A percentile compares a stretch with the other conserved stretches of the same genome.
These are phyloP conservation scores for Leptarthrus brevirostris DNA, from an alignment of 2,888 invertebrate species.

Conservation along the genomic window DNA sequence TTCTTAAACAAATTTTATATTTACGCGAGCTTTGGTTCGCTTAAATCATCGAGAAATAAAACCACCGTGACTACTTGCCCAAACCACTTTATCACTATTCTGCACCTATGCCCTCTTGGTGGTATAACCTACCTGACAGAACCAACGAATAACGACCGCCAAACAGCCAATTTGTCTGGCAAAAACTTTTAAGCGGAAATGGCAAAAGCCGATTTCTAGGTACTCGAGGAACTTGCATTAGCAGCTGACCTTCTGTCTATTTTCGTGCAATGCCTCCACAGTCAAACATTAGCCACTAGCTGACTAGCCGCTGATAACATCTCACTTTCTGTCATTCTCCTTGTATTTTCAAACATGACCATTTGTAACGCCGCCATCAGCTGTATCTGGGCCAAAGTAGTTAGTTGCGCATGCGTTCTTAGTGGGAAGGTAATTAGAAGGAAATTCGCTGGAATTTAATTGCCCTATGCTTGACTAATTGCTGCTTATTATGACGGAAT, in stretches of 20 bases:
- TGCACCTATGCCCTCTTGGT: too few relatives aligned
- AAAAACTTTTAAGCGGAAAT: constrained; percentile 21
- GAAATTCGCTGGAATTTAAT: constrained; percentile 15
- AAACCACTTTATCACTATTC: too few relatives aligned
- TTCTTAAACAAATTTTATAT: too few relatives aligned
- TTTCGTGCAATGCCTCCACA: background rate
- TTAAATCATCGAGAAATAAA: too few relatives aligned
- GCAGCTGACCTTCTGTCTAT: background rate
- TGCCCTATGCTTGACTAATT: constrained; percentile 12
- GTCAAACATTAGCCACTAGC: background rate
- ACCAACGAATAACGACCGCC: too few relatives aligned
- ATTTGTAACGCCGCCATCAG: background rate
- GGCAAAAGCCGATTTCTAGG: constrained; percentile 19
- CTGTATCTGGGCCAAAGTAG: constrained; percentile 6
- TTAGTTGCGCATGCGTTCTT: constrained; percentile 12
- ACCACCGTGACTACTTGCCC: too few relatives aligned
- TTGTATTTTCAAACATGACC: background rate
- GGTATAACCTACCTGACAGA: too few relatives aligned
- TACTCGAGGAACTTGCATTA: constrained; percentile 18
- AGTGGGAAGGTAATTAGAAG: background rate
- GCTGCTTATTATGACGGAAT: background rate
- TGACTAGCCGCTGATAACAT: background rate
- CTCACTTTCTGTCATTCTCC: constrained; percentile 5
- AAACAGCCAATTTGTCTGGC: background rate
- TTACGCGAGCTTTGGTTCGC: too few relatives aligned